These are phyloP conservation scores for Aphelocoma californica DNA, from an alignment of 2,797 vertebrate genomes.

Conservation along the genomic window DNA sequence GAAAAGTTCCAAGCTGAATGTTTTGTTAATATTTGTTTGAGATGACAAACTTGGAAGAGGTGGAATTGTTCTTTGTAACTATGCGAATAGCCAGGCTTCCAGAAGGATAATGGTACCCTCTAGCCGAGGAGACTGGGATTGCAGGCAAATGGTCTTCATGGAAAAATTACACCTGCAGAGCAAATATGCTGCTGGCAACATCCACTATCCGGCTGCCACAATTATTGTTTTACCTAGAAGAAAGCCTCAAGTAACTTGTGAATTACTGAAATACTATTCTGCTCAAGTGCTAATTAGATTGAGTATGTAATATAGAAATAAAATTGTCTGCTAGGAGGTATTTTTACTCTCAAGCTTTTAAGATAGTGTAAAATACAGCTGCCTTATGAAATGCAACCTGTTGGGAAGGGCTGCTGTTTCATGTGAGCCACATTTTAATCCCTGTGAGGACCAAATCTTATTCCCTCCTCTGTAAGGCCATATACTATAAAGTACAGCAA, in stretches of 20 bases:
- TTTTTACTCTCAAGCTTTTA: not conserved
- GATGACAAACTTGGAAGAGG: not conserved
- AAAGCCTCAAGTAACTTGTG: not conserved
- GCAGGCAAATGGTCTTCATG: not conserved
- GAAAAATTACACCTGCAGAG: not conserved
- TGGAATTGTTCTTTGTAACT: not conserved
- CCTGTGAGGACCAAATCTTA: not conserved
- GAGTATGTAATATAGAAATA: not conserved
- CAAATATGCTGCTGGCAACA: not conserved
- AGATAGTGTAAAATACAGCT: not conserved
- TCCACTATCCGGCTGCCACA: not conserved
- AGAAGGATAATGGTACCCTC: not conserved
- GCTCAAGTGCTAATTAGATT: not conserved
- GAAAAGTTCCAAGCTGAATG: not conserved
- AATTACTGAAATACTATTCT: not conserved
- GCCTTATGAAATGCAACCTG: not conserved
- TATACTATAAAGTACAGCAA: not conserved
- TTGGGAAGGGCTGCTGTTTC: not conserved
- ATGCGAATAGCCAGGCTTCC: not conserved
- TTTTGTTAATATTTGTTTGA: not conserved
- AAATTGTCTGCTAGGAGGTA: not conserved
- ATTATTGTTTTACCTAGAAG: not conserved
- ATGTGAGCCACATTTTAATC: not conserved
- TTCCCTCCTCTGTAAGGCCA: not conserved
- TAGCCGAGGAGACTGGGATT: not conserved